Evolutionary conservation across 1,140 invertebrate species (phyloP), one percentile per base, ranked within the genome.

Genomic region (Ceratina australensis): DNA sequence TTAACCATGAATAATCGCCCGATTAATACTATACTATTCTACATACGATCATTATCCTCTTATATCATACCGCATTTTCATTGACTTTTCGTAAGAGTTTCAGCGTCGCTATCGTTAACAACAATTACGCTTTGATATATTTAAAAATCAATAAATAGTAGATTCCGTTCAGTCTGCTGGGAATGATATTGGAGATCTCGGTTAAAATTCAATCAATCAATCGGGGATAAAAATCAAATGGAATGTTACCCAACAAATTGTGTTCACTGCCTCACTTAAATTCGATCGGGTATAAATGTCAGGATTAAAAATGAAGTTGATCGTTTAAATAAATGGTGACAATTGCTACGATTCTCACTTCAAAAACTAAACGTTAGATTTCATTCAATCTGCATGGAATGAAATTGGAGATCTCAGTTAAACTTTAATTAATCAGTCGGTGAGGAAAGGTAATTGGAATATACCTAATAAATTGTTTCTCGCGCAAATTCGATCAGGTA

Each of bases 1-100:
- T 56, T 47, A 74, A 74, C 50, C 13, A 75, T 16, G 49, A 75
- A 56, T 67, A 75, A 22, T 69, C 24, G 16, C 57, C n/a, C 3
- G 20, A 8, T 16, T n/a, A 33, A 59, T 24, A 49, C 18, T 59
- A 76, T 47, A 67, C 60, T 26, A 2, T 8, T 61, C 3, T 60
- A 52, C 47, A 52, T 42, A 61, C 66, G 24, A 52, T 61, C 33
- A 0, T 42, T 60, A 69, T 60, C 26, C 65, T 42, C 33, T 76
- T 60, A 26, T 67, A 20, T 52, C 52, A 15, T 15, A 49, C 57
- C 18, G 18, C 18, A 12, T 12, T 49, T 61, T 47, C 24, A 57
- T 24, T 47, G 54, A 68, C 50, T 52, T 15, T n/a, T 54, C 26
- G 65, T 20, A 54, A 56, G 24, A 68, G 16, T 18, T 59, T n/a